Conservation (phyloP, 2,113 vertebrate species). For the Jacana jacana region DNA sequence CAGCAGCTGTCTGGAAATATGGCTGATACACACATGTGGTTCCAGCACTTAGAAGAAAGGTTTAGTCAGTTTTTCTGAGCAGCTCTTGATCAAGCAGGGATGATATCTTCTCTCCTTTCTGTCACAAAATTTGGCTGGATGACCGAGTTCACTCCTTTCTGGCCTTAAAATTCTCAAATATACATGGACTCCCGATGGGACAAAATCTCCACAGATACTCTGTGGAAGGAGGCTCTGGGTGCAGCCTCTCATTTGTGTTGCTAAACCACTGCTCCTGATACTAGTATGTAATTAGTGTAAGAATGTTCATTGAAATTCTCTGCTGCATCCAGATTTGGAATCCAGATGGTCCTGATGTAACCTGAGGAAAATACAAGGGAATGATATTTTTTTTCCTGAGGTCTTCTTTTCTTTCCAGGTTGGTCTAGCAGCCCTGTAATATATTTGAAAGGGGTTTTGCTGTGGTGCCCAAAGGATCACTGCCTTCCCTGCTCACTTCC, state of each 20-base stretch:
- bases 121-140: neutral
- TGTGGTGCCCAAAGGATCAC: neutral
- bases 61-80: neutral
- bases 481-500: neutral
- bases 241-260: neutral
- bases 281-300: neutral
- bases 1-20: neutral
- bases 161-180: neutral
- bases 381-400: neutral
- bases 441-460: neutral
- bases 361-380: neutral
- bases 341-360: neutral
- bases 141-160: neutral
- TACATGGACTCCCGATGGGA: neutral
- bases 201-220: neutral
- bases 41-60: neutral
- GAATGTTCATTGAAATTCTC: neutral
- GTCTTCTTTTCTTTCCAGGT: neutral
- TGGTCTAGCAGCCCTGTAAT: neutral
- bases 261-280: neutral
- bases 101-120: neutral
- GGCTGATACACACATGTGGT: neutral
- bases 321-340: neutral
- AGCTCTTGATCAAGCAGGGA: neutral
- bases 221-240: neutral